Evolutionary conservation across 2,797 vertebrate genomes (phyloP).

Genomic region (Eospalax fontanierii): DNA sequence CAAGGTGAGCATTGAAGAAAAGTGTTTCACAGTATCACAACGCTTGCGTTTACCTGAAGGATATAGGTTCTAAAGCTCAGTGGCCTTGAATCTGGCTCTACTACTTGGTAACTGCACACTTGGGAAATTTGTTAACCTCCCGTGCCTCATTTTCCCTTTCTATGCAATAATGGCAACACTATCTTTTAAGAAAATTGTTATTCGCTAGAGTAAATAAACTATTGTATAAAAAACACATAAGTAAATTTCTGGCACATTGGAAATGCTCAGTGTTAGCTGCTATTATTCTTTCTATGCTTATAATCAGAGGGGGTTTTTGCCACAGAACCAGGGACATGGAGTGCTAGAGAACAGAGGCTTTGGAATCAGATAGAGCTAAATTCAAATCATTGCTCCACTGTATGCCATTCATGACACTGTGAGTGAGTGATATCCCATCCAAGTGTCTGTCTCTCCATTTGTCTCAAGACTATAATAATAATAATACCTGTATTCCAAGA

Average conservation of each 20-base stretch:
- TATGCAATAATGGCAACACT: background rate
- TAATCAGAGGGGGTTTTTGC: background rate
- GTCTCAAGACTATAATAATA: background rate
- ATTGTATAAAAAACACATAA: background rate
- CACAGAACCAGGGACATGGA: background rate
- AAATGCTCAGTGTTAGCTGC: background rate
- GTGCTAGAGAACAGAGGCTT: background rate
- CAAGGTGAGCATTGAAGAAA: background rate
- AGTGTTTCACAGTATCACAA: background rate
- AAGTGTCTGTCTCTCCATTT: background rate
- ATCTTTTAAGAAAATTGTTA: slow-evolving; percentile 8
- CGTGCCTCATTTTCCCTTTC: background rate
- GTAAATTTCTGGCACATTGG: background rate
- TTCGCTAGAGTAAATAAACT: background rate
- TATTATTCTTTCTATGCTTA: background rate
- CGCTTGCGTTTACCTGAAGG: background rate
- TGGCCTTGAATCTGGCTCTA: background rate
- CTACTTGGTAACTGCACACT: no score
- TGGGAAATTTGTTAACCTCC: background rate
- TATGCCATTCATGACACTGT: background rate
- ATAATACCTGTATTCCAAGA: background rate
- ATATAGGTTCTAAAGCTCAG: accelerated
- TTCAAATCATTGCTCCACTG: background rate
- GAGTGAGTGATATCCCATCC: background rate
- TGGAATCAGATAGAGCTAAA: background rate